phyloP scores from a whole-genome alignment of 1,140 invertebrate genomes.

The Trinorchestia longiramus region DNA sequence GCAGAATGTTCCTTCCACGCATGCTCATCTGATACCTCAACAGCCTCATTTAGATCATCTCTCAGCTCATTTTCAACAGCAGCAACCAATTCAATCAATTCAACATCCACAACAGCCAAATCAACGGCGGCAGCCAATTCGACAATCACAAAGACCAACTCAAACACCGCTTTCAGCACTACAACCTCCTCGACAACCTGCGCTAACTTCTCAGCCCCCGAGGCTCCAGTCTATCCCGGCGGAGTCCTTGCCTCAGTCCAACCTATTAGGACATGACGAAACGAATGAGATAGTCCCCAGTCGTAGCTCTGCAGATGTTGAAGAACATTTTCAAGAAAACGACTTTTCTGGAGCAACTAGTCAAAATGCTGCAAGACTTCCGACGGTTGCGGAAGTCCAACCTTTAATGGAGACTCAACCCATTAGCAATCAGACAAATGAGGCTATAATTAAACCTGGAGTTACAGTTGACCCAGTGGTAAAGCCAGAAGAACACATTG shows the following conservation, averaged over 20 bases:
- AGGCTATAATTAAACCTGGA: not conserved
- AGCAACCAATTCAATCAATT: not conserved
- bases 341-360: not conserved
- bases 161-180: not conserved
- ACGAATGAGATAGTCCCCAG: not conserved
- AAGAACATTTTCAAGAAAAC: not conserved
- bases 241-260: not conserved
- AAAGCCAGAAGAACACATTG: not conserved
- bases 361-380: not conserved
- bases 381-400: not conserved
- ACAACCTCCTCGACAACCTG: not conserved
- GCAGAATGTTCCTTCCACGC: not conserved
- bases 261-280: not conserved
- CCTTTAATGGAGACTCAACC: not conserved
- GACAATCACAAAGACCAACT: not conserved
- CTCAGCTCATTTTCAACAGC: not conserved
- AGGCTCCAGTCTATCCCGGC: not conserved
- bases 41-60: slow-evolving; percentile 50
- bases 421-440: not conserved
- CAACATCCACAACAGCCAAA: not conserved
- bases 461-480: not conserved
- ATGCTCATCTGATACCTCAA: slow-evolving; percentile 12
- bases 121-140: not conserved
- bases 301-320: not conserved
- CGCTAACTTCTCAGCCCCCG: not conserved